phyloP scores from a whole-genome alignment of 1,140 invertebrate genomes.

The Caenorhabditis briggsae region DNA sequence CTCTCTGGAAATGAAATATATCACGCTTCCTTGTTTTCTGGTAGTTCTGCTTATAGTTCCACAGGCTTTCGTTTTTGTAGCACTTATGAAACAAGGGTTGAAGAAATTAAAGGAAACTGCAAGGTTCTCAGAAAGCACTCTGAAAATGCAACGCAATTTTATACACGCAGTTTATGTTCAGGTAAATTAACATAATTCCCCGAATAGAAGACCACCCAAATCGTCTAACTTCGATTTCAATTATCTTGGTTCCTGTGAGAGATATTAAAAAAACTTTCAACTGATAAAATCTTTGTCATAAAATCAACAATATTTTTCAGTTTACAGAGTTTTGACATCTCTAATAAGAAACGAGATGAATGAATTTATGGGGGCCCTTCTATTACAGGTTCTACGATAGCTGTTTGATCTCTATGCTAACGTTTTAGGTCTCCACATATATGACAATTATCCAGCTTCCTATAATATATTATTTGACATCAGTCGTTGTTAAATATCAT shows the following conservation, averaged over 20 bases:
- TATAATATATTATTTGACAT: background rate
- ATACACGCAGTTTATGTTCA: slow-evolving; percentile 6
- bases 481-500: background rate
- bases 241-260: too few relatives aligned
- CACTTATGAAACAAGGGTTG: background rate
- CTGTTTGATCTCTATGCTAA: background rate
- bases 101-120: slow-evolving; percentile 1
- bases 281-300: too few relatives aligned
- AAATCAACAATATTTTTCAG: too few relatives aligned
- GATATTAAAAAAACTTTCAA: too few relatives aligned
- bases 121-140: background rate
- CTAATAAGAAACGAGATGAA: too few relatives aligned
- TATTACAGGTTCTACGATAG: too few relatives aligned
- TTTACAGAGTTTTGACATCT: too few relatives aligned
- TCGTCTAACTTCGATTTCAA: too few relatives aligned
- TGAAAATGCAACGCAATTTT: slow-evolving; percentile 31
- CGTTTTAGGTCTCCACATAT: background rate
- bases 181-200: background rate
- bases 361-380: too few relatives aligned
- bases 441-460: slow-evolving; percentile 10
- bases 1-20: background rate
- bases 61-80: background rate
- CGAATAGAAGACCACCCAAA: background rate
- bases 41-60: background rate
- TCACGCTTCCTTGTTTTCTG: slow-evolving; percentile 10